These are phyloP conservation scores for Mormyrops boulengeri DNA, from an alignment of 2,797 vertebrate species.

Conservation along the genomic window DNA sequence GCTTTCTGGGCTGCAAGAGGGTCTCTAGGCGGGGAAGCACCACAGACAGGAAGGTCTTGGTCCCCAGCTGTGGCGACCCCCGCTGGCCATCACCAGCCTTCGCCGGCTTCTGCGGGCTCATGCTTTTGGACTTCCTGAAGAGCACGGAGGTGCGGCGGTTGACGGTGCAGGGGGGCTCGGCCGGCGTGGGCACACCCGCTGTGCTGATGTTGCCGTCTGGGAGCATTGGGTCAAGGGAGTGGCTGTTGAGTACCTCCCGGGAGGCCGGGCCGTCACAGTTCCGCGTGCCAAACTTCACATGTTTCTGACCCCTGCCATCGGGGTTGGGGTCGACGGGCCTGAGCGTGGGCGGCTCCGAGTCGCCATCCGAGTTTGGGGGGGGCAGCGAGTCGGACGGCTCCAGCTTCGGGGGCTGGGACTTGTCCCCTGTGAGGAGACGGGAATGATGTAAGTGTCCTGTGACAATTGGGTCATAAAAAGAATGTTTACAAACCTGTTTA, in stretches of 20 bases:
- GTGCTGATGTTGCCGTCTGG: constrained; percentile 65
- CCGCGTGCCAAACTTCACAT: constrained; percentile 73
- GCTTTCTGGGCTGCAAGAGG: constrained; percentile 89
- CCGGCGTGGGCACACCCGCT: constrained; percentile 72
- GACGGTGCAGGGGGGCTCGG: constrained; percentile 71
- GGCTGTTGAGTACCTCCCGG: constrained; percentile 68
- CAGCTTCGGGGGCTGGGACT: constrained; percentile 74
- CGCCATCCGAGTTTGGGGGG: constrained; percentile 68
- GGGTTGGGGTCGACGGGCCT: constrained; percentile 69
- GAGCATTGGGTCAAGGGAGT: constrained; percentile 68
- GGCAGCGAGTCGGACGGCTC: constrained; percentile 80
- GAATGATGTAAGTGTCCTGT: background rate
- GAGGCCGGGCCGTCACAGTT: constrained; percentile 74
- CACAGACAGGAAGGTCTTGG: constrained; percentile 97
- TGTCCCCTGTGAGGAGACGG: constrained; percentile 63
- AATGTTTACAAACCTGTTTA: too few species aligned
- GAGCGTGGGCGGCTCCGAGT: constrained; percentile 75
- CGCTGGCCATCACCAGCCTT: constrained; percentile 69
- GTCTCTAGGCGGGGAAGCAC: constrained; percentile 97
- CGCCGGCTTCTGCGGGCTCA: constrained; percentile 85
- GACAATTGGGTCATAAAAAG: background rate
- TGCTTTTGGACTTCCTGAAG: constrained; percentile 91
- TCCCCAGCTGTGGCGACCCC: constrained; percentile 76
- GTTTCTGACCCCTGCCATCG: constrained; percentile 75
- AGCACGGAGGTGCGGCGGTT: constrained; percentile 80